phyloP scores from a whole-genome alignment of 2,113 vertebrate species.

The Vimba vimba region DNA sequence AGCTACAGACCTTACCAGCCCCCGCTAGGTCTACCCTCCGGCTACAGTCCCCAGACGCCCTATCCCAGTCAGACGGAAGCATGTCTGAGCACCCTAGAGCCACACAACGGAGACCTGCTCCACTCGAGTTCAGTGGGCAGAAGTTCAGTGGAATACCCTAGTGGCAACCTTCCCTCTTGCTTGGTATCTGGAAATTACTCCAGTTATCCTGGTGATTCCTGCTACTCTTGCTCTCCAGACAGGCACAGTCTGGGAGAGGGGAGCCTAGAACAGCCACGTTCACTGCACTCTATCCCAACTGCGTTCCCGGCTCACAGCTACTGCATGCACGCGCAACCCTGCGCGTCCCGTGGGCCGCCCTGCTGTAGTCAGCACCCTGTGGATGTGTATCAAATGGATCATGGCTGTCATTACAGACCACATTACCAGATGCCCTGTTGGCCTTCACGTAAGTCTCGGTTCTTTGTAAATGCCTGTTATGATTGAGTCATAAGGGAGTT shows the following conservation, averaged over 20 bases:
- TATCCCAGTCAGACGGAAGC: conserved; percentile 70
- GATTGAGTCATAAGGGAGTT: neutral
- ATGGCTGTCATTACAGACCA: conserved; percentile 51
- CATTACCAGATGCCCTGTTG: conserved; percentile 53
- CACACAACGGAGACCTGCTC: conserved; percentile 53
- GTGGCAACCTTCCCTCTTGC: conserved; percentile 65
- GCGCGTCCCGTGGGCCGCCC: conserved; percentile 54
- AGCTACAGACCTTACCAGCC: conserved; percentile 61
- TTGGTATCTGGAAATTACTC: conserved; percentile 59
- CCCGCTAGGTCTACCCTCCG: conserved; percentile 49
- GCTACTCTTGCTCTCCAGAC: conserved; percentile 59
- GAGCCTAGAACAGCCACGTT: conserved; percentile 76
- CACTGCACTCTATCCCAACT: conserved; percentile 73
- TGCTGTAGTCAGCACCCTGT: conserved; percentile 67
- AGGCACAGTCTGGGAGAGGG: conserved; percentile 50
- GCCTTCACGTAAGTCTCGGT: conserved; percentile 68
- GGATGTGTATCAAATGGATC: conserved; percentile 59
- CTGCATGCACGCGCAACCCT: conserved; percentile 64
- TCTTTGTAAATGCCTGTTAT: neutral
- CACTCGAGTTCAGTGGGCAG: conserved; percentile 64
- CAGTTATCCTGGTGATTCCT: conserved; percentile 58
- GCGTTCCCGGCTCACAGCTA: conserved; percentile 59
- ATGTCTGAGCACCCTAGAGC: conserved; percentile 50
- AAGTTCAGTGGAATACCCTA: conserved; percentile 56
- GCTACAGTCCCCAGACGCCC: conserved; percentile 68